Conservation (phyloP, 2,888 invertebrate species). For the Cordilura impudica region DNA sequence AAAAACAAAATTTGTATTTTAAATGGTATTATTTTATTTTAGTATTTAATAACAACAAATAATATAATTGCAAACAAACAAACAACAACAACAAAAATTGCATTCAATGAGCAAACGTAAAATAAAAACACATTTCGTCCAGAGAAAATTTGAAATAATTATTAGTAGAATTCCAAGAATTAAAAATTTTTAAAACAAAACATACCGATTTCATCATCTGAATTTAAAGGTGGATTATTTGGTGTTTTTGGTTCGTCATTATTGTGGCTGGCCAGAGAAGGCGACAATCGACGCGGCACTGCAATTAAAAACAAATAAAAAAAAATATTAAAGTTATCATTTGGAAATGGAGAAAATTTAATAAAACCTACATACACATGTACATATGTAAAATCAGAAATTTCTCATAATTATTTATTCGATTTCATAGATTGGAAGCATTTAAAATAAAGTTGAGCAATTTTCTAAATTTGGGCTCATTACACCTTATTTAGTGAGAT, state of each 20-base stretch:
- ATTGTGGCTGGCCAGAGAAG: constrained; percentile 61
- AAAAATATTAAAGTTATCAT: neutral
- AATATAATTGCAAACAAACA: constrained; percentile 65
- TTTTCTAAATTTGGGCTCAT: no score
- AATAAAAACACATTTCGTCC: constrained; percentile 61
- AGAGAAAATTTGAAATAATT: constrained; percentile 52
- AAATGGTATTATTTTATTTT: constrained; percentile 17
- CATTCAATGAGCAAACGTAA: constrained; percentile 68
- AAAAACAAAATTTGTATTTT: neutral
- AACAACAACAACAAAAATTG: constrained; percentile 70
- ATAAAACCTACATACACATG: no score
- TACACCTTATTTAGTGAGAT: no score
- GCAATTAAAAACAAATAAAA: constrained; percentile 17
- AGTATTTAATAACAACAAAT: constrained; percentile 56
- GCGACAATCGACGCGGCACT: constrained; percentile 70
- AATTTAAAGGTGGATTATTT: constrained; percentile 66
- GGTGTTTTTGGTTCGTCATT: constrained; percentile 69
- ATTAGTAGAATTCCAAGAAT: constrained; percentile 18
- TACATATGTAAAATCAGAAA: no score
- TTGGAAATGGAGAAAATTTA: neutral
- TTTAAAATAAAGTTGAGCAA: no score
- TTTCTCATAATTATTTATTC: no score
- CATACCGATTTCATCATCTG: constrained; percentile 75
- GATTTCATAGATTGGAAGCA: no score
- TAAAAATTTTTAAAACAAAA: constrained; percentile 26